A percentile compares a stretch with the other conserved stretches of the same genome.
phyloP scores from a whole-genome alignment of 2,888 invertebrate species.

The Harpalus rubripes region DNA sequence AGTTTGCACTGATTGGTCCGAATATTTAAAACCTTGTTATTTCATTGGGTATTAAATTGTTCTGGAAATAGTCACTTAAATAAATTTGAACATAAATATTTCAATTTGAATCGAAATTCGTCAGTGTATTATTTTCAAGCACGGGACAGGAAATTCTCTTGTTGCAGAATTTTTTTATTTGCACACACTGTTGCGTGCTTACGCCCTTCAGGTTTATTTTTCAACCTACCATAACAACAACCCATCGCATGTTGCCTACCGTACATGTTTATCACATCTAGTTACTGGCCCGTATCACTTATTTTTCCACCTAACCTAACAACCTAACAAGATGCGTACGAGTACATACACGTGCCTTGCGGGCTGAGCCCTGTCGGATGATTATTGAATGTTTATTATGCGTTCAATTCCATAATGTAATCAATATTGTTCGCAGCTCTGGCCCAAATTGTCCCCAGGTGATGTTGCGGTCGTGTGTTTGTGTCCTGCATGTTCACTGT shows the following conservation, averaged over 20 bases:
- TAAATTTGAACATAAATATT: no score
- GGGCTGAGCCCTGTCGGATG: slow-evolving; percentile 3
- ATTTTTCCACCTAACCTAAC: neutral
- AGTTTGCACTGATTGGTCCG: no score
- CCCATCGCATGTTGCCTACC: neutral
- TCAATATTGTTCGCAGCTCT: slow-evolving; percentile 48
- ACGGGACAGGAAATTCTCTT: neutral
- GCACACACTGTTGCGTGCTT: neutral
- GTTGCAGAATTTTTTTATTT: no score
- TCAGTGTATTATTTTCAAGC: neutral
- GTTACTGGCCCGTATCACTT: neutral
- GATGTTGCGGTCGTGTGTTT: slow-evolving; percentile 1
- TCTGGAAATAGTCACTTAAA: no score
- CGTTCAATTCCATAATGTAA: slow-evolving; percentile 53
- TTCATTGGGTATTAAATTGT: no score
- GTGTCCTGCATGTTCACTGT: neutral
- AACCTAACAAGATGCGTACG: neutral
- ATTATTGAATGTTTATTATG: slow-evolving; percentile 60
- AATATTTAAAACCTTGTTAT: no score
- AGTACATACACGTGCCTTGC: neutral
- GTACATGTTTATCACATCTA: neutral
- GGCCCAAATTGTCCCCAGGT: slow-evolving; percentile 34
- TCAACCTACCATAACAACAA: neutral
- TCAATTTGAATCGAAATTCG: no score
- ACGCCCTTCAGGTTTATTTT: neutral